These are phyloP conservation scores for Asbolus verrucosus DNA, from an alignment of 1,140 invertebrate genomes.

Conservation along the genomic window DNA sequence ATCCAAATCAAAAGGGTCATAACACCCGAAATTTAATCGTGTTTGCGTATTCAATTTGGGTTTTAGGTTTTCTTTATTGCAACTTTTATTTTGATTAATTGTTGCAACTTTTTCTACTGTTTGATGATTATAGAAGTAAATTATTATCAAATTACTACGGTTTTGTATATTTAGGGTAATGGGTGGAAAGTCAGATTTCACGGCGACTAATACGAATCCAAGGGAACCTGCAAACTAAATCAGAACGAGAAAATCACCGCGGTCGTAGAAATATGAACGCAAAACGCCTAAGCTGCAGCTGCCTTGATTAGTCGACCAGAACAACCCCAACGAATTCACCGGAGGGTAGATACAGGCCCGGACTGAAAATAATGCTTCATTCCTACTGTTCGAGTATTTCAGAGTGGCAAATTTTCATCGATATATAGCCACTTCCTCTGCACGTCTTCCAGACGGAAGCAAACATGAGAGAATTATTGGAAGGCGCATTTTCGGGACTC, in stretches of 20 bases:
- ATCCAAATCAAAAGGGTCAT: too few relatives aligned
- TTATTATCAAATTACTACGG: conserved; percentile 4
- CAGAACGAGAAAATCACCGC: conserved; percentile 48
- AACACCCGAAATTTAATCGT: too few relatives aligned
- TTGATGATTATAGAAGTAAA: background rate
- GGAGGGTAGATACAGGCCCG: conserved; percentile 24
- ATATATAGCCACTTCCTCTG: too few relatives aligned
- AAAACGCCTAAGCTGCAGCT: conserved; percentile 53
- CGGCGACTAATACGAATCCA: conserved; percentile 53
- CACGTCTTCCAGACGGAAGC: too few relatives aligned
- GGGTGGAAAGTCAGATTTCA: conserved; percentile 55
- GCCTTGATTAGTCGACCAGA: conserved; percentile 61
- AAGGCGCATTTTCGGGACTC: too few relatives aligned
- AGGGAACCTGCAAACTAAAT: conserved; percentile 60
- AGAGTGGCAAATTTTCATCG: too few relatives aligned
- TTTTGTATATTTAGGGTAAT: conserved; percentile 32
- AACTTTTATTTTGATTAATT: too few relatives aligned
- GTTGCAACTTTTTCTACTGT: background rate
- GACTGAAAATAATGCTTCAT: conserved; percentile 16
- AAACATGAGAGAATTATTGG: too few relatives aligned
- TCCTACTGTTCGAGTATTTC: background rate
- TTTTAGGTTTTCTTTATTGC: too few relatives aligned
- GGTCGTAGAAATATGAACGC: conserved; percentile 24
- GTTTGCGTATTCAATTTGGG: too few relatives aligned
- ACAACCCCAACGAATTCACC: conserved; percentile 52